Conservation (phyloP, 2,888 invertebrate genomes). For the Hyposoter didymator region DNA sequence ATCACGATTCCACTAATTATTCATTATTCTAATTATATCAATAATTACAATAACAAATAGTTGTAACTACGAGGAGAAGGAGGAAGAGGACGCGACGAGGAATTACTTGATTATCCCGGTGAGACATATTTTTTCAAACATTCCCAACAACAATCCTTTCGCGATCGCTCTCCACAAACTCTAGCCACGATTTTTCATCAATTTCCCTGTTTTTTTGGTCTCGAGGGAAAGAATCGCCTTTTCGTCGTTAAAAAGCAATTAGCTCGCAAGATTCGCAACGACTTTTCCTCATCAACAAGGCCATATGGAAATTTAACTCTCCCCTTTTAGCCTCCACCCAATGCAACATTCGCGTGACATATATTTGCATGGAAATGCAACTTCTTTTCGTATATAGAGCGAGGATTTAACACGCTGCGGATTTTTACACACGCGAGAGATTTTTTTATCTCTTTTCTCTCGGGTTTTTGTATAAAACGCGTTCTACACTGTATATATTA, state of each 20-base stretch:
- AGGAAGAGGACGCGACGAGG: background rate
- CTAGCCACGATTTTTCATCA: background rate
- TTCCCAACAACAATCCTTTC: constrained; percentile 54
- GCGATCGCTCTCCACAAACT: constrained; percentile 1
- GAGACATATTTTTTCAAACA: constrained; percentile 63
- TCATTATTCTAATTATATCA: constrained; percentile 37
- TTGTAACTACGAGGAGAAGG: constrained; percentile 7
- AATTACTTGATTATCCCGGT: constrained; percentile 33
- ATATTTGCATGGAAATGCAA: constrained; percentile 3
- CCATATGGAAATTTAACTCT: background rate
- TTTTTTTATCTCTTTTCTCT: constrained; percentile 4
- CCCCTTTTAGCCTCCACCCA: background rate
- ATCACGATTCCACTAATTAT: constrained; percentile 17
- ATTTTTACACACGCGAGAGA: constrained; percentile 5
- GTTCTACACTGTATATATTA: constrained; percentile 58
- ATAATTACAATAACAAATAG: constrained; percentile 33
- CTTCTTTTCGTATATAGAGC: constrained; percentile 11
- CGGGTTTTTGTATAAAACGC: constrained; percentile 22
- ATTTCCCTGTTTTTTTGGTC: background rate
- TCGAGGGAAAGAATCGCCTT: background rate
- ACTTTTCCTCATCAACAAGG: background rate
- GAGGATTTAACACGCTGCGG: constrained; percentile 7
- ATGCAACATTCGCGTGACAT: background rate
- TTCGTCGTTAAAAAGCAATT: background rate
- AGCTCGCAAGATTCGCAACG: background rate